phyloP scores from a whole-genome alignment of 2,113 vertebrate species.

The Piprites chloris region DNA sequence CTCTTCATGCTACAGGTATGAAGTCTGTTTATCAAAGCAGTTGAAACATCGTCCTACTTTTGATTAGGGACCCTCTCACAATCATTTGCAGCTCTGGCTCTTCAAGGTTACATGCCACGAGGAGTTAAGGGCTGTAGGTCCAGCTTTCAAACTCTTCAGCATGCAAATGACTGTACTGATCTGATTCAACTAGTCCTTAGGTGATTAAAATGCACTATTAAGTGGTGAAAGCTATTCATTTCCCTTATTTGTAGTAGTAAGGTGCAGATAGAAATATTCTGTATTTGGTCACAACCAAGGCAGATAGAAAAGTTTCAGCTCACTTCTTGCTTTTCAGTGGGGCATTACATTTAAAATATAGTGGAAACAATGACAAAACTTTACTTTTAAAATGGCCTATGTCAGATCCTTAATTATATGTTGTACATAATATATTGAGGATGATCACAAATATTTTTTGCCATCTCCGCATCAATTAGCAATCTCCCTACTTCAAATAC shows the following conservation, averaged over 20 bases:
- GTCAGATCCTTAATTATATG: not conserved
- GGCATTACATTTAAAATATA: not conserved
- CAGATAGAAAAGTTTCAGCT: not conserved
- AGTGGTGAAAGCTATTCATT: not conserved
- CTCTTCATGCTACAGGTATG: not conserved
- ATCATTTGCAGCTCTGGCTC: not conserved
- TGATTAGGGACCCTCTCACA: not conserved
- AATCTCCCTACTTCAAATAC: not conserved
- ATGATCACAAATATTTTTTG: not conserved
- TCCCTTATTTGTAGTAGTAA: not conserved
- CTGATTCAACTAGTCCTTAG: not conserved
- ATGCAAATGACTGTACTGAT: not conserved
- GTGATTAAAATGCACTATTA: not conserved
- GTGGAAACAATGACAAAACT: not conserved
- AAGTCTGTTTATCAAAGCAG: not conserved
- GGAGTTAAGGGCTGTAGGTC: not conserved
- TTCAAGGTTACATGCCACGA: not conserved
- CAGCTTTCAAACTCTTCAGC: not conserved
- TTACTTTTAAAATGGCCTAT: not conserved
- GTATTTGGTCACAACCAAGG: not conserved
- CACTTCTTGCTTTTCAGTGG: not conserved
- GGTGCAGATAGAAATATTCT: not conserved
- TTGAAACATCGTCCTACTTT: not conserved
- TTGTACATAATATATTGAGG: not conserved
- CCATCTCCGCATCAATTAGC: not conserved